Evolutionary conservation across 2,113 vertebrate genomes (phyloP), one percentile per base, ranked within the genome.

Genomic region (Paracanthobrama guichenoti): DNA sequence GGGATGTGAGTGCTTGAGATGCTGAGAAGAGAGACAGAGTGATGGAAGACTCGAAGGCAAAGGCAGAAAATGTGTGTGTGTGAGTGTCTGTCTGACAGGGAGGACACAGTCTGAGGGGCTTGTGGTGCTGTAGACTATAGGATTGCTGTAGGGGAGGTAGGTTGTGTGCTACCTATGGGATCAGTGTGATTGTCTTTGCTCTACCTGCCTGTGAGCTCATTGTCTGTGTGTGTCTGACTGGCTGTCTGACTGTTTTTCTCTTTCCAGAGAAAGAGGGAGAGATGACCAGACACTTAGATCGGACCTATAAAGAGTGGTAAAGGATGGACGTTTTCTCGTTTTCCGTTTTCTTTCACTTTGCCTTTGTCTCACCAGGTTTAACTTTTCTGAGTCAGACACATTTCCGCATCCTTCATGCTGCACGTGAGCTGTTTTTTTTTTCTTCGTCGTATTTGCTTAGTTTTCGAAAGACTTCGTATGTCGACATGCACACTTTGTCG

Each of bases 171-270:
- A 89, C 89, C 91, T 83, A 91, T 88, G 85, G 89, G 91, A 93
- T 93, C 92, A 90, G 91, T 92, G 92, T 88, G 90, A 90, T 90
- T 91, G 90, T 93, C 92, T 93, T 89, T 73, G 73, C 73, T 75
- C 73, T 90, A 91, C 90, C 92, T 92, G 92, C 92, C 83, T 84
- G 88, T 89, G 91, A 90, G 89, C 91, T 90, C n/a, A 67, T 71
- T 82, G 91, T 92, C 93, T 93, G 62, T 26, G 57, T 26, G 57
- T 57, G 74, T 67, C 46, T 84, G 74, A 24, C 46, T 42, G 78
- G 86, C 91, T 86, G 2, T 77, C 88, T 90, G 76, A 88, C 86
- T 86, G 77, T 88, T 88, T 88, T 62, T 62, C 60, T 78, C 20
- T 78, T 42, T 78, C 72, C 78, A 60, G 48, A 60, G 60, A 72